A percentile compares a stretch with the other conserved stretches of the same genome.
phyloP scores from a whole-genome alignment of 2,888 invertebrate genomes.

The Oxycera nigricornis region DNA sequence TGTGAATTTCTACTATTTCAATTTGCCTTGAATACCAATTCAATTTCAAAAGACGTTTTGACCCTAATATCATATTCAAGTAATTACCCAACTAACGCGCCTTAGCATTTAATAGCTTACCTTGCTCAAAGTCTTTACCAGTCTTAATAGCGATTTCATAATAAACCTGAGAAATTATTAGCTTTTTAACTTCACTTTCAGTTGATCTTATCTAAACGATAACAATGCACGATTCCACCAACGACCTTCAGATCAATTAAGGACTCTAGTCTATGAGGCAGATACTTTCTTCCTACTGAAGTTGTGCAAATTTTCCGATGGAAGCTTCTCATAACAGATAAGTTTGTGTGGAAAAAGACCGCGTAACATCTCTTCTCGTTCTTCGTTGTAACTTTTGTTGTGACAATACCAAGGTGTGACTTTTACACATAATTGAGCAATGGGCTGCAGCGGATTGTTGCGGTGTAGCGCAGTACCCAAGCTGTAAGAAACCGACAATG shows the following conservation, averaged over 20 bases:
- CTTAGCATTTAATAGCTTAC: neutral
- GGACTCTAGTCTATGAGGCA: neutral
- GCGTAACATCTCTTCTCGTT: neutral
- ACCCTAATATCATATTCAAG: too few species aligned
- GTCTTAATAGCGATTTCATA: neutral
- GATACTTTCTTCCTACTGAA: neutral
- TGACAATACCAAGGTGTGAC: neutral
- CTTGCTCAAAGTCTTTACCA: neutral
- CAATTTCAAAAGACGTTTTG: too few species aligned
- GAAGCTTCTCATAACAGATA: neutral
- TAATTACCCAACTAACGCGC: neutral
- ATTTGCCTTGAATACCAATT: too few species aligned
- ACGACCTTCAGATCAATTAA: slow-evolving; percentile 2
- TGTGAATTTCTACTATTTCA: too few species aligned
- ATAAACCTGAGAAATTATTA: neutral
- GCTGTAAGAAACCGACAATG: too few species aligned
- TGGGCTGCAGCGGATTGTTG: too few species aligned
- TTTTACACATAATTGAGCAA: neutral
- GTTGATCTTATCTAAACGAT: neutral
- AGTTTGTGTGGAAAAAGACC: neutral
- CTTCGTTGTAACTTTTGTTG: neutral
- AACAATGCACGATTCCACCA: neutral
- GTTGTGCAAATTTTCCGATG: neutral
- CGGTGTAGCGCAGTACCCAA: too few species aligned
- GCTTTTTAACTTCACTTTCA: neutral